Conservation (phyloP, 1,140 invertebrate species). For the Drosophila athabasca region DNA sequence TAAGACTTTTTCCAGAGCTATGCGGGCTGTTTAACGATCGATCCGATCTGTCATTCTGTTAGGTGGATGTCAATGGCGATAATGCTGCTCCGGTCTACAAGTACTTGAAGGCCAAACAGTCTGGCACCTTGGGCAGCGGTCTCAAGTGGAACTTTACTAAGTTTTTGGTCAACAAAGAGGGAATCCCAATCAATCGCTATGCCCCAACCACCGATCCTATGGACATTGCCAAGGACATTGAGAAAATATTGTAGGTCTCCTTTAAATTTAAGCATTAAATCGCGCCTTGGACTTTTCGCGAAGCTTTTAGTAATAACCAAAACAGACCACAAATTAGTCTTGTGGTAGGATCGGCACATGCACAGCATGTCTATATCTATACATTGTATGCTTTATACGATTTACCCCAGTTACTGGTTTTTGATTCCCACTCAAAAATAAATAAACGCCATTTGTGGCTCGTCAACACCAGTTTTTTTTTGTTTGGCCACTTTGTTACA, state of each 20-base stretch:
- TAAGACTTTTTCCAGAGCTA: constrained; percentile 22
- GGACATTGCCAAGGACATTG: constrained; percentile 87
- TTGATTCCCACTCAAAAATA: constrained; percentile 38
- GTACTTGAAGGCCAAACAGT: constrained; percentile 92
- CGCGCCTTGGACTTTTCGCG: constrained; percentile 30
- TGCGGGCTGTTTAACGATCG: background rate
- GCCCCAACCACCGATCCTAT: constrained; percentile 90
- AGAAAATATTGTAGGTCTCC: constrained; percentile 87
- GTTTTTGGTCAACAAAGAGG: constrained; percentile 95
- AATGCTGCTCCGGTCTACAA: constrained; percentile 94
- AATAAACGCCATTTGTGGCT: constrained; percentile 44
- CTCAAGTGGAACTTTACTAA: constrained; percentile 99
- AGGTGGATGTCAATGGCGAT: constrained; percentile 94
- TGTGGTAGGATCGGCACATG: constrained; percentile 31
- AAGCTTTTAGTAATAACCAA: constrained; percentile 35
- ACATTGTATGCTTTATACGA: constrained; percentile 15
- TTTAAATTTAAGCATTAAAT: constrained; percentile 11
- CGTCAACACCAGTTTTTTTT: background rate
- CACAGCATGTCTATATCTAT: constrained; percentile 46
- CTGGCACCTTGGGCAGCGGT: constrained; percentile 89
- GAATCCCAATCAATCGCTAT: constrained; percentile 92
- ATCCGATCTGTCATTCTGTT: background rate
- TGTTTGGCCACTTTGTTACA: background rate
- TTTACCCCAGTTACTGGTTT: constrained; percentile 31
- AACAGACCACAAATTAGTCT: constrained; percentile 8